A percentile compares a stretch with the other conserved stretches of the same genome.
Evolutionary conservation across 2,113 vertebrate species (phyloP).

Genomic region (Aptenodytes forsteri): DNA sequence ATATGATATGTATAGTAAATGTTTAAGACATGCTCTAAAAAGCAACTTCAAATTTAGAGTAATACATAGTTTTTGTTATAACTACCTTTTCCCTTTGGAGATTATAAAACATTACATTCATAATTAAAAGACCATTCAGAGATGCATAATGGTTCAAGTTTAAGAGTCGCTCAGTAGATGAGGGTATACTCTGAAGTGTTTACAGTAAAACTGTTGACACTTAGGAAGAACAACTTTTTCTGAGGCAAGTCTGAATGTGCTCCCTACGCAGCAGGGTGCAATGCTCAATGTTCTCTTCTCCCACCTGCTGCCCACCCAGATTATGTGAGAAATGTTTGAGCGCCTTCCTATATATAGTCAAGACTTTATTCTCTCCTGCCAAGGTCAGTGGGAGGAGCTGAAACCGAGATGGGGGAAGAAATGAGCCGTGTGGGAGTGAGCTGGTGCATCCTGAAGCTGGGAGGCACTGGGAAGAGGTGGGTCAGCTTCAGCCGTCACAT

Average conservation of each 20-base stretch:
- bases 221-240: background rate
- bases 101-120: background rate
- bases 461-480: conserved; percentile 3
- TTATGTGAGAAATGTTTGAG: background rate
- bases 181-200: background rate
- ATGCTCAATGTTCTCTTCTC: background rate
- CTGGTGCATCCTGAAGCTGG: background rate
- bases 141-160: background rate
- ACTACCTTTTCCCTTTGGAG: background rate
- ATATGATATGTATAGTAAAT: background rate
- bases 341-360: background rate
- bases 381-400: conserved; percentile 32
- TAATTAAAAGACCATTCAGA: background rate
- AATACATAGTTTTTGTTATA: background rate
- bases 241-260: background rate
- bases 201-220: background rate
- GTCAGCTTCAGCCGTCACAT: background rate
- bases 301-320: background rate
- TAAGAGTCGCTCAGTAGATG: background rate
- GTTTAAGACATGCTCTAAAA: background rate
- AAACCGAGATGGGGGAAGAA: background rate
- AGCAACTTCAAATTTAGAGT: background rate
- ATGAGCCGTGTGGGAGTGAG: background rate
- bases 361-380: background rate
- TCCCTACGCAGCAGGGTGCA: background rate